Evolutionary conservation across 2,888 invertebrate species (phyloP), one percentile per base, ranked within the genome.

Genomic region (Agrochola circellaris): DNA sequence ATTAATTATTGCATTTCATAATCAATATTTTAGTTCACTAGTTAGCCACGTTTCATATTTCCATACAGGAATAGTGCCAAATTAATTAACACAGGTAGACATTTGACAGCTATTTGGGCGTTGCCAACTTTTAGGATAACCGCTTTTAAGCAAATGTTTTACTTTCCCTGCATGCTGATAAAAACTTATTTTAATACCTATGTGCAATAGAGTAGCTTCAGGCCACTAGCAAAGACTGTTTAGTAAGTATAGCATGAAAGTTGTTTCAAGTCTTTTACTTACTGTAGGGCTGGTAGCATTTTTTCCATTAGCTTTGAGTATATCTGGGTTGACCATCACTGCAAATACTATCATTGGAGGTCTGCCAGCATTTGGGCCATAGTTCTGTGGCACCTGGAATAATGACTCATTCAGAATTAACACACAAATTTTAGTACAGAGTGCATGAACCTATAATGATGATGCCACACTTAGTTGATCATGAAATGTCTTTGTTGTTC

Each of bases 281-380:
- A 97, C 97, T 90, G 97, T 97, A 60, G 97, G 95, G 93, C 97
- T 97, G 60, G 97, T 94, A 88, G 98, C 97, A 93, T 97, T 98
- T 87, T 98, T 97, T 56, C 98, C 98, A 88, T 97, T 97, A 68
- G 97, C 97, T 91, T 97, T 97, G 62, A 98, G 95, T 84, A 98
- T 97, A 87, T 98, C 97, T 3, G 98, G 98, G 93, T 98, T 97
- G 0, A 97, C 98, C 97, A 98, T 98, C 4, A 98, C 98, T 30
- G 98, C 98, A 93, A 98, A 98, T 13, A 98, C 97, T 58, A 97
- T 94, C 1, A 97, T 97, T 23, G 97, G 97, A 81, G 97, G 97
- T 80, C 95, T 95, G 83, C 95, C 96, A 73, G 95, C 97, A 81
- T 97, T 97, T 0, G 97, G 97, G 0, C 97, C 97, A 87, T 97